Evolutionary conservation across 1,140 invertebrate genomes (phyloP), one percentile per base, ranked within the genome.

Genomic region (Macrocentrus cingulum): DNA sequence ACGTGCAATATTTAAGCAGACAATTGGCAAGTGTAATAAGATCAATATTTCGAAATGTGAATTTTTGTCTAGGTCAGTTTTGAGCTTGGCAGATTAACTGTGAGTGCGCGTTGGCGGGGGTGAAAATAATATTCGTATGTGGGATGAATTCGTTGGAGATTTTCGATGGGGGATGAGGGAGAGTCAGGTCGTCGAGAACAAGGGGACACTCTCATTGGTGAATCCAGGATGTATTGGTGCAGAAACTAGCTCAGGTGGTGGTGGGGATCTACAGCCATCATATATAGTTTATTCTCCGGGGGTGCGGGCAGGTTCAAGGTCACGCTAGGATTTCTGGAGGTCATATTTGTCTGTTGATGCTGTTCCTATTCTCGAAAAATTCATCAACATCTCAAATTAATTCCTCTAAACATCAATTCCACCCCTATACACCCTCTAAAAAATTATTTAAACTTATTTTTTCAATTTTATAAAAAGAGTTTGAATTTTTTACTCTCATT

Each of bases 51-150:
- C 25, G 36, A 39, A 39, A 39, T 39, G 7, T 39, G 8, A 15
- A 39, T 15, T 39, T 39, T 39, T 39, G 8, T 11, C 36, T 39
- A 39, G 36, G 36, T 39, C 36, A 39, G 36, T 39, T 39, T 13
- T 15, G 2, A 39, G 15, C 36, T 39, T 13, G 36, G 11, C 25
- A 29, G 25, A 29, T 39, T n/a, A 4, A 15, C 36, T n/a, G 15
- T 39, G 36, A 8, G 15, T 39, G 8, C 4, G 36, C 36, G 36
- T 4, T 11, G 11, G 7, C 7, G 13, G 13, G 8, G 13, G 7
- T 11, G 36, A 34, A 34, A 7, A 34, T 11, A 34, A 7, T 34
- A 11, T 6, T 6, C 11, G 6, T 34, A 7, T 34, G 6, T 34
- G 11, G 29, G 29, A 7, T 34, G 29, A 11, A 34, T 7, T 7